phyloP scores from a whole-genome alignment of 1,140 invertebrate genomes.

The Drosophila hydei region DNA sequence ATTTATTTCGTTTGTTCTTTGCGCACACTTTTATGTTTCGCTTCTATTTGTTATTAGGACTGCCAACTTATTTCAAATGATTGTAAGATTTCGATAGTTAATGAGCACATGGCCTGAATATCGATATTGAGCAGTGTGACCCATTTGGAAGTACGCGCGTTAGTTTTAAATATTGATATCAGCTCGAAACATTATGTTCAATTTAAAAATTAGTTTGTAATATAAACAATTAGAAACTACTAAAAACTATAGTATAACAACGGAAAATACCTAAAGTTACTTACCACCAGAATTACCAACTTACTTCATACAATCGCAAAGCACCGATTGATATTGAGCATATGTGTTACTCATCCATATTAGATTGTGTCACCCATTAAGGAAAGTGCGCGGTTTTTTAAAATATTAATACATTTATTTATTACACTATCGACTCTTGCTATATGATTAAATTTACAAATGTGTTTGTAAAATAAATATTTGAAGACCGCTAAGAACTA shows the following conservation, averaged over 20 bases:
- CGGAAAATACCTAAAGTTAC: too few species aligned
- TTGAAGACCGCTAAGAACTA: slow-evolving; percentile 44
- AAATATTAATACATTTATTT: slow-evolving; percentile 59
- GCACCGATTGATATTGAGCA: not conserved
- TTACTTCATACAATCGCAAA: too few species aligned
- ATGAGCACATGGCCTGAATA: not conserved
- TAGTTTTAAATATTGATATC: too few species aligned
- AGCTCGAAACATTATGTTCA: too few species aligned
- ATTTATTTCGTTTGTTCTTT: slow-evolving; percentile 3
- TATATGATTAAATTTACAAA: slow-evolving; percentile 71
- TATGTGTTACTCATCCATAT: not conserved
- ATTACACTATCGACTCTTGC: slow-evolving; percentile 73
- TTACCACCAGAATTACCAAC: too few species aligned
- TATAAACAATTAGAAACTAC: too few species aligned
- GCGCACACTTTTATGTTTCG: slow-evolving; percentile 1
- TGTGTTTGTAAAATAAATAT: slow-evolving; percentile 63
- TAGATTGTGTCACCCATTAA: not conserved
- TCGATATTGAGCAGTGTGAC: not conserved
- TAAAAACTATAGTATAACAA: too few species aligned
- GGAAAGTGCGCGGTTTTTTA: not conserved
- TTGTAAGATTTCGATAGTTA: slow-evolving; percentile 2
- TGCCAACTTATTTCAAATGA: slow-evolving; percentile 11
- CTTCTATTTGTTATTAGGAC: not conserved
- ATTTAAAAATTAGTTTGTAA: too few species aligned
- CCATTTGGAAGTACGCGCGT: not conserved